A percentile compares a stretch with the other conserved stretches of the same genome.
Evolutionary conservation across 2,113 vertebrate genomes (phyloP).

Genomic region (Dinomys branickii): DNA sequence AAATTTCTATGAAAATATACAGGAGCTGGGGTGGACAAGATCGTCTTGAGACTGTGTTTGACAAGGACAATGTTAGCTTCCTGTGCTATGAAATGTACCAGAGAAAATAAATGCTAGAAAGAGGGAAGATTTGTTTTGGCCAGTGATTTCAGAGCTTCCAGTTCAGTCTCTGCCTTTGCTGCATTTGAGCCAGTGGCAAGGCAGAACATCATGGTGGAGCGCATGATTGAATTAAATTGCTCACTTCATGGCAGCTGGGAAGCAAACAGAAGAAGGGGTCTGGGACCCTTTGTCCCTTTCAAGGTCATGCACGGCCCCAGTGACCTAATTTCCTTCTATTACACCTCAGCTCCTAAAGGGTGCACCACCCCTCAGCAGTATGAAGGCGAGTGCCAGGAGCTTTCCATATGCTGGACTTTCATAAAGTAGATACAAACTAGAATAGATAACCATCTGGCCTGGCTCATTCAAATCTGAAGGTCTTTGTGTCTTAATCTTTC

Average conservation of each 20-base stretch:
- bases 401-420: neutral
- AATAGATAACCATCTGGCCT: neutral
- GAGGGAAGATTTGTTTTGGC: neutral
- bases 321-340: neutral
- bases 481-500: conserved; percentile 2
- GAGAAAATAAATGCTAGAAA: neutral
- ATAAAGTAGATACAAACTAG: neutral
- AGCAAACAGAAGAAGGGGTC: neutral
- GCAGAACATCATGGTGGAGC: neutral
- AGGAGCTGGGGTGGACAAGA: accelerated
- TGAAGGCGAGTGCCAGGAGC: neutral
- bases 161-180: neutral
- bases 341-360: too few species aligned
- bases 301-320: neutral
- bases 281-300: neutral
- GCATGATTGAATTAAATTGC: neutral
- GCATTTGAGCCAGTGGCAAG: neutral
- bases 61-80: neutral
- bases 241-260: neutral
- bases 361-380: neutral
- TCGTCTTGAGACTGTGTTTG: neutral
- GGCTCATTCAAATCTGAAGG: neutral
- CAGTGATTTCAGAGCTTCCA: neutral
- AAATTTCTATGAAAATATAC: neutral
- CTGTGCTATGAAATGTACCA: neutral